Evolutionary conservation across 2,113 vertebrate genomes (phyloP), one percentile per base, ranked within the genome.

Genomic region (Perca flavescens): DNA sequence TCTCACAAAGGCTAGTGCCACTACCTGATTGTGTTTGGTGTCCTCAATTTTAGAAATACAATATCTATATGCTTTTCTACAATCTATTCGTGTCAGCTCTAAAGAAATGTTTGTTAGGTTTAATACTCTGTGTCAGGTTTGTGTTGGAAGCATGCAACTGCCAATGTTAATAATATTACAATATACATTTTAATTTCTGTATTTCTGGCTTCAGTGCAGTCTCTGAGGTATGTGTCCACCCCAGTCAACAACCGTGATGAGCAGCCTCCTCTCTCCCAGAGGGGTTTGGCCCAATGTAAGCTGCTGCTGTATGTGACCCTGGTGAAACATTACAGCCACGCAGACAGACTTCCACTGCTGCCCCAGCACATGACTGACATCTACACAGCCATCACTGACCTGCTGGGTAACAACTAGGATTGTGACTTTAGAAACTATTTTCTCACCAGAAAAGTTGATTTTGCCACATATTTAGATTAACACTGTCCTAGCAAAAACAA

Each of bases 351-450:
- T 19, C 96, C 97, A 0, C 95, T 99, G 67, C 93, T 99, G 83
- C 88, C 93, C 0, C 95, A 90, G 69, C 90, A 96, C 11, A 94
- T 97, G 60, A 92, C 93, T 28, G 96, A 97, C 75, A 90, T 99
- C 83, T 97, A 97, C 69, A 90, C 93, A 0, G 97, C 96, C 81
- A 96, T 99, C 82, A 96, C 96, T 0, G 96, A 98, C 58, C 96
- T 98, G 7, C 62, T 99, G 57, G 97, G 98, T 99, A 88, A 95
- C 83, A 75, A 65, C 14, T 28, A 25, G 1, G 2, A 14, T 6
- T 6, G 12, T 9, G 36, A n/a, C 22, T 40, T 43, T 11, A 43
- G 40, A 57, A 3, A 22, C 13, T 28, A 14, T 16, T 22, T 54
- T 53, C 16, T 31, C 9, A 43, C 8, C 56, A 13, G 8, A 65